Percentiles rank a stretch among this genome's conserved stretches.
Evolutionary conservation across 2,888 invertebrate species (phyloP).

Genomic region (Bombyx huttoni): DNA sequence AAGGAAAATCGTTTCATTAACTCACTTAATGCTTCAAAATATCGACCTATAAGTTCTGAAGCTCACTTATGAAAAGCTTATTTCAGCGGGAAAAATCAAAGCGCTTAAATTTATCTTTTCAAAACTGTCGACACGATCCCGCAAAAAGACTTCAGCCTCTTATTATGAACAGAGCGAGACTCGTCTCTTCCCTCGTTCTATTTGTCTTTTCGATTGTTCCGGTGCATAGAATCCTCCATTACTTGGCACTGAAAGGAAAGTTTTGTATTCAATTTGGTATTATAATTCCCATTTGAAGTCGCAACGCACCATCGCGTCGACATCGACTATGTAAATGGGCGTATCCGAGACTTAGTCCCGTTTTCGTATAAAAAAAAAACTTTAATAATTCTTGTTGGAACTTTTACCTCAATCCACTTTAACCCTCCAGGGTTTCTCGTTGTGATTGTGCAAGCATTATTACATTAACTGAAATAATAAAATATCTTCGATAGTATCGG

Average conservation of each 20-base stretch:
- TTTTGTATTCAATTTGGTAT: constrained; percentile 75
- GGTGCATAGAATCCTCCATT: constrained; percentile 72
- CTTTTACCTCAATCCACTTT: constrained; percentile 22
- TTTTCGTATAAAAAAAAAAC: constrained; percentile 57
- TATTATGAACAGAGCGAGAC: constrained; percentile 66
- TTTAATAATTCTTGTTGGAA: constrained; percentile 34
- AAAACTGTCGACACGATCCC: constrained; percentile 50
- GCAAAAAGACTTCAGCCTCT: constrained; percentile 67
- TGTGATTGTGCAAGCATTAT: constrained; percentile 3
- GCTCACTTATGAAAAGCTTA: constrained; percentile 62
- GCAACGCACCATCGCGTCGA: constrained; percentile 71
- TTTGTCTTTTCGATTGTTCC: constrained; percentile 73
- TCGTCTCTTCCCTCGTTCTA: constrained; percentile 61
- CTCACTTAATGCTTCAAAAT: constrained; percentile 69
- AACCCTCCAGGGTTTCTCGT: background rate
- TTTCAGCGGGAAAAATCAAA: constrained; percentile 68
- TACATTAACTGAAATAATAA: constrained; percentile 4
- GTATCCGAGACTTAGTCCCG: constrained; percentile 63
- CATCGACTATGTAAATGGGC: constrained; percentile 71
- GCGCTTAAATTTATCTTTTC: constrained; percentile 66
- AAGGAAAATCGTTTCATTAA: constrained; percentile 66
- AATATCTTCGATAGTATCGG: constrained; percentile 2
- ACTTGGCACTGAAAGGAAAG: constrained; percentile 73
- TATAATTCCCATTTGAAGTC: constrained; percentile 73
- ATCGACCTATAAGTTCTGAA: constrained; percentile 67